Evolutionary conservation across 2,888 invertebrate genomes (phyloP), one percentile per base, ranked within the genome.

Genomic region (Troides oblongomaculatus): DNA sequence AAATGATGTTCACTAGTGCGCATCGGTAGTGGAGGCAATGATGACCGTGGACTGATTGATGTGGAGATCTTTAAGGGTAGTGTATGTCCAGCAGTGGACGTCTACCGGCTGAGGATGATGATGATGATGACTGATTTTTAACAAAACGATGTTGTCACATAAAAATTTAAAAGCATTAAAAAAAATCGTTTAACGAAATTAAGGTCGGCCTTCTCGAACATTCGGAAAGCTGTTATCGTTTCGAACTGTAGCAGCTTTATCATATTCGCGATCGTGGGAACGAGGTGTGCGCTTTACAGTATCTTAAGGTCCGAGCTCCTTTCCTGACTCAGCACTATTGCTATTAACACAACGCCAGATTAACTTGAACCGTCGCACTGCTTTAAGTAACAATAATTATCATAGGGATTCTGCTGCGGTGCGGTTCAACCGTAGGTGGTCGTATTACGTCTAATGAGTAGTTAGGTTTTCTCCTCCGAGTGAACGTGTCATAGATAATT

Each of bases 401-500:
- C 17, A 30, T 14, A 36, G 21, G 39, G 63, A n/a, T 64, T 63
- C 63, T 12, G 56, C 60, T 50, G n/a, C 56, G 17, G 58, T 25
- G 67, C 62, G 75, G 85, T n/a, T 84, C 85, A 72, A 25, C 0
- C 10, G 66, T 72, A 5, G 18, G 39, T 84, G 85, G 89, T 77
- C 80, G 76, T 78, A 80, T 79, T 80, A 80, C 72, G 71, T 71
- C 72, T 90, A 91, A 92, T 90, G 88, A 87, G 86, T 85, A 89
- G 91, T 90, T 88, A 86, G 85, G 84, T 87, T 89, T 87, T 89
- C 87, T 86, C 77, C 76, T 80, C 79, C 81, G 86, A 90, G 87
- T 88, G 89, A 88, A 89, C 86, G 80, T 88, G 90, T 91, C 91
- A 88, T 88, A 90, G 88, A 88, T 91, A 92, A 92, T 91, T 91